Evolutionary conservation across 2,797 vertebrate genomes (phyloP).

Genomic region (Peromyscus nudipes): DNA sequence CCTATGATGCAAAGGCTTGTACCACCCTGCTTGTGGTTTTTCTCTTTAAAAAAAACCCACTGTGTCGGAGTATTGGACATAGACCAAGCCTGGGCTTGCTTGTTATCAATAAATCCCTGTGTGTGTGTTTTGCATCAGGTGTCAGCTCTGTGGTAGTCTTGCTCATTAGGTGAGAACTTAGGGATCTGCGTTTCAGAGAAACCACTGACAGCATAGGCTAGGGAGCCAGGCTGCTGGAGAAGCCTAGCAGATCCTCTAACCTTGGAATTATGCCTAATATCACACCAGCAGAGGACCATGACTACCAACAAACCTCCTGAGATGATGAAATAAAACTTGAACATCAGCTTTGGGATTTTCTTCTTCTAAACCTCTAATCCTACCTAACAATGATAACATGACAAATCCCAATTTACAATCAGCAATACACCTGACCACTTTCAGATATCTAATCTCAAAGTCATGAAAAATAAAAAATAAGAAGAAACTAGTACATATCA

Average conservation of each 20-base stretch:
- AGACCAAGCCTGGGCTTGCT: no score
- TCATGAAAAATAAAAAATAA: conserved; percentile 4
- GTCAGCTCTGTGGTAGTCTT: no score
- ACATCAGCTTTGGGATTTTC: background rate
- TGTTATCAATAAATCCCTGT: no score
- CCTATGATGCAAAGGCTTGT: no score
- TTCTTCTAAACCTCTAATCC: background rate
- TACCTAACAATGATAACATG: background rate
- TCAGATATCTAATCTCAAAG: background rate
- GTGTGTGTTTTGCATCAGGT: no score
- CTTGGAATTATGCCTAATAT: background rate
- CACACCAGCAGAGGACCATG: background rate
- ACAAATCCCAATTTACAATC: background rate
- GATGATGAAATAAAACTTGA: background rate
- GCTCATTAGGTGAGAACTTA: background rate
- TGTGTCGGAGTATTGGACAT: no score
- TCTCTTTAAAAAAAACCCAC: no score
- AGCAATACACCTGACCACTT: background rate
- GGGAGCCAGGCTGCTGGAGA: background rate
- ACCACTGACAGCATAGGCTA: background rate
- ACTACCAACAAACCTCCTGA: background rate
- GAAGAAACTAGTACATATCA: background rate
- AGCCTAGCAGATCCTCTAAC: background rate
- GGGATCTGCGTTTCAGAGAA: background rate
- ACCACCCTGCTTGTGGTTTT: no score